phyloP scores from a whole-genome alignment of 2,888 invertebrate genomes.

The Plagodis dolabraria region DNA sequence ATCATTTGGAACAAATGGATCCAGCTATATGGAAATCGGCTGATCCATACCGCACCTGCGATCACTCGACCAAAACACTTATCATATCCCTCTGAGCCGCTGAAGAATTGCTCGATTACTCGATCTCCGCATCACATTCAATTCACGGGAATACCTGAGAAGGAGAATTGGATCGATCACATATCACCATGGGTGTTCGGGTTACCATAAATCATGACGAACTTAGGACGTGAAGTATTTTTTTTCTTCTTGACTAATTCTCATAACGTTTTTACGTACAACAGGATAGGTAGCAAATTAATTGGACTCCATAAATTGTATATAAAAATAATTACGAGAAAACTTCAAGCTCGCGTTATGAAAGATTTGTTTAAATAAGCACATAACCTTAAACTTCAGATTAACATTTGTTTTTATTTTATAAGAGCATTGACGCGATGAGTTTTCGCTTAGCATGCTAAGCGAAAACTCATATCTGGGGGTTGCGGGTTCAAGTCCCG shows the following conservation, averaged over 20 bases:
- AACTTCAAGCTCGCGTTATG: too few relatives aligned
- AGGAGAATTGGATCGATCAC: conserved; percentile 27
- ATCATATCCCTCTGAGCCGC: conserved; percentile 15
- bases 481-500: too few relatives aligned
- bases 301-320: too few relatives aligned
- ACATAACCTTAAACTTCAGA: too few relatives aligned
- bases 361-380: too few relatives aligned
- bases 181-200: conserved; percentile 9
- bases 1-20: not conserved
- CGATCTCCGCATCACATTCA: conserved; percentile 18
- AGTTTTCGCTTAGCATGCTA: too few relatives aligned
- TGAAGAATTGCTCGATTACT: conserved; percentile 17
- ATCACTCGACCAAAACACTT: conserved; percentile 10
- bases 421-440: too few relatives aligned
- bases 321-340: too few relatives aligned
- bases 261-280: too few relatives aligned
- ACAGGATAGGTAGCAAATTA: too few relatives aligned
- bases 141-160: conserved; percentile 22
- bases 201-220: conserved; percentile 23
- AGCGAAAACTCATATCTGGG: too few relatives aligned
- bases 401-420: too few relatives aligned
- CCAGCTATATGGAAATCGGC: conserved; percentile 3
- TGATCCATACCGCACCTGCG: conserved; percentile 9
- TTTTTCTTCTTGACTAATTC: not conserved
- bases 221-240: not conserved